These are phyloP conservation scores for Eulithis prunata DNA, from an alignment of 2,888 invertebrate genomes.

Conservation along the genomic window DNA sequence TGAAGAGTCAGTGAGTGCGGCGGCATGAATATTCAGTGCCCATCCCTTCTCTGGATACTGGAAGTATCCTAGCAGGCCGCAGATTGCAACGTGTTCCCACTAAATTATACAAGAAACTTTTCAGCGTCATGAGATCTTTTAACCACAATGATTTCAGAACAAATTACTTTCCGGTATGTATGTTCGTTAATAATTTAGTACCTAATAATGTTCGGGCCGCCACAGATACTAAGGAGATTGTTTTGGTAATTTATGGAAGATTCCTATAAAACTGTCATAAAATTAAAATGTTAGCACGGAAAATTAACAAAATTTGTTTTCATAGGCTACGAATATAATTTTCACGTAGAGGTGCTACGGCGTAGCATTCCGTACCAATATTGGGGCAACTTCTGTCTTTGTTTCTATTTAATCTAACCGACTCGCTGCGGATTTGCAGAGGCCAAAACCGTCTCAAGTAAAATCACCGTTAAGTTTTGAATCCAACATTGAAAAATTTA, in stretches of 20 bases:
- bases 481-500: background rate
- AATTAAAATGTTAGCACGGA: background rate
- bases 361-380: background rate
- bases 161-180: background rate
- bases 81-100: conserved; percentile 53
- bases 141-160: conserved; percentile 1
- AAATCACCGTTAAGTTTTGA: too few relatives aligned
- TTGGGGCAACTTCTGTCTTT: too few relatives aligned
- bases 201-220: too few relatives aligned
- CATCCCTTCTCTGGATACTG: conserved; percentile 52
- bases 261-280: background rate
- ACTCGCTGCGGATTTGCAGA: too few relatives aligned
- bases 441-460: too few relatives aligned
- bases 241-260: background rate
- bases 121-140: conserved; percentile 12
- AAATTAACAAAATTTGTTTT: conserved; percentile 4
- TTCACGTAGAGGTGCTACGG: conserved; percentile 5
- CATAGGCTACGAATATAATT: background rate
- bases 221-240: background rate
- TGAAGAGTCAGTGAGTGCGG: conserved; percentile 55
- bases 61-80: conserved; percentile 43
- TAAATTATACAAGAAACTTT: conserved; percentile 39
- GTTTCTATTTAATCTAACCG: too few relatives aligned
- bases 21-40: conserved; percentile 66
- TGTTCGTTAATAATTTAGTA: too few relatives aligned